phyloP scores from a whole-genome alignment of 2,888 invertebrate genomes.

The Eupithecia subfuscata region DNA sequence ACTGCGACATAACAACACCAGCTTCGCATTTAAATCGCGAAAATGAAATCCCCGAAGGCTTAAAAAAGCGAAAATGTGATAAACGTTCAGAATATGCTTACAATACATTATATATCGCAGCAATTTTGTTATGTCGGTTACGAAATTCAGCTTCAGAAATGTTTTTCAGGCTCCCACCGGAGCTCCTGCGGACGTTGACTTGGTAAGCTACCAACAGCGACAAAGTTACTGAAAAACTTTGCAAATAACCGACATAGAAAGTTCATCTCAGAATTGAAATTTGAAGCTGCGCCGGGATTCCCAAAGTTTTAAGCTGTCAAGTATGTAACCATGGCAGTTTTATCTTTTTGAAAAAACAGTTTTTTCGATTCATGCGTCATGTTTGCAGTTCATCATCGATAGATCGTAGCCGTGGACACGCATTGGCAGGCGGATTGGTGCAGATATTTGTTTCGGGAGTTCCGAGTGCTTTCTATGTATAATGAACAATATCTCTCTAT shows the following conservation, averaged over 20 bases:
- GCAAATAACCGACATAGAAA: conserved; percentile 1
- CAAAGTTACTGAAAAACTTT: neutral
- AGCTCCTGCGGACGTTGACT: neutral
- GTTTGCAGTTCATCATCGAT: too few species aligned
- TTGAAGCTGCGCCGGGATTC: neutral
- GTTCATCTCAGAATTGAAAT: neutral
- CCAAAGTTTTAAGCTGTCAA: neutral
- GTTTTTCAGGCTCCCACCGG: neutral
- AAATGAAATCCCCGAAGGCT: conserved; percentile 4
- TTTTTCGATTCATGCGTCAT: neutral
- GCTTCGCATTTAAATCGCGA: neutral
- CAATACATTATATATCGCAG: neutral
- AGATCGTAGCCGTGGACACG: neutral
- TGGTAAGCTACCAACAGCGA: neutral
- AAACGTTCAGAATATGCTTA: neutral
- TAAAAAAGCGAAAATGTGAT: neutral
- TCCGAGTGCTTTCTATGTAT: neutral
- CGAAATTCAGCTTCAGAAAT: neutral
- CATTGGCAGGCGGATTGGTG: neutral
- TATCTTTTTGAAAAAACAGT: neutral
- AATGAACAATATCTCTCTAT: too few species aligned
- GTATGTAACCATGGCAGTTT: neutral
- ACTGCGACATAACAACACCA: neutral
- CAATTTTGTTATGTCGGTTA: neutral
- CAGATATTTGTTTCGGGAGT: neutral